A percentile compares a stretch with the other conserved stretches of the same genome.
phyloP scores from a whole-genome alignment of 2,113 vertebrate species.

The Zapus hudsonius region DNA sequence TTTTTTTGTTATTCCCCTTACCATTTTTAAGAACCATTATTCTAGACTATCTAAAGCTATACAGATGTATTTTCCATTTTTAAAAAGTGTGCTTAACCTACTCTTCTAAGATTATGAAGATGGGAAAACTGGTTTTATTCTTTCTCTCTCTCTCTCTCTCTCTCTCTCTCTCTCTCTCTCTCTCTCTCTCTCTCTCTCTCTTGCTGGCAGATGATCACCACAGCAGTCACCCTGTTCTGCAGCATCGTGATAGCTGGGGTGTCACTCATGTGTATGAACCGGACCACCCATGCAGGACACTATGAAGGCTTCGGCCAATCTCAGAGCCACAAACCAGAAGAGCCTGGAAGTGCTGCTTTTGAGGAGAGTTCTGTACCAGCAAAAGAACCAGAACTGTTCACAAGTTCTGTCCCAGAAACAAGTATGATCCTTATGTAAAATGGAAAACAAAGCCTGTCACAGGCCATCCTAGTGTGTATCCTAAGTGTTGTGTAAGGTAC shows the following conservation, averaged over 20 bases:
- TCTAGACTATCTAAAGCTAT: slow-evolving; percentile 9
- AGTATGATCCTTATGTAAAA: slow-evolving; percentile 80
- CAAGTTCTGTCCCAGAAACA: slow-evolving; percentile 79
- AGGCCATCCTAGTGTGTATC: not conserved
- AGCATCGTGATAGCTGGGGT: slow-evolving; percentile 90
- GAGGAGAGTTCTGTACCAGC: slow-evolving; percentile 72
- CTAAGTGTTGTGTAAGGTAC: not conserved
- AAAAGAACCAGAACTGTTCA: slow-evolving; percentile 58
- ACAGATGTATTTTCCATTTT: slow-evolving; percentile 2
- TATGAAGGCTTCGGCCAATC: slow-evolving; percentile 87
- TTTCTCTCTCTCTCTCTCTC: slow-evolving; percentile 34
- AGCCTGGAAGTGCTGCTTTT: slow-evolving; percentile 80
- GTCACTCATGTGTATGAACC: slow-evolving; percentile 93
- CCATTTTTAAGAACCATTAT: slow-evolving; percentile 23
- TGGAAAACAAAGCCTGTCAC: not conserved
- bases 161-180: not conserved
- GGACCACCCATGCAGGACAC: slow-evolving; percentile 86
- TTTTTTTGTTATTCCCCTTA: too few species aligned
- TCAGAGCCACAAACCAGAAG: slow-evolving; percentile 77
- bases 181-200: slow-evolving; percentile 35
- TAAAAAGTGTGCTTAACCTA: not conserved
- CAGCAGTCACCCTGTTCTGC: slow-evolving; percentile 87
- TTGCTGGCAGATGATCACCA: slow-evolving; percentile 90
- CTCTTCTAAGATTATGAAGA: not conserved
- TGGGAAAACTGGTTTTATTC: not conserved